Evolutionary conservation across 2,797 vertebrate genomes (phyloP).

Genomic region (Rousettus madagascariensis): DNA sequence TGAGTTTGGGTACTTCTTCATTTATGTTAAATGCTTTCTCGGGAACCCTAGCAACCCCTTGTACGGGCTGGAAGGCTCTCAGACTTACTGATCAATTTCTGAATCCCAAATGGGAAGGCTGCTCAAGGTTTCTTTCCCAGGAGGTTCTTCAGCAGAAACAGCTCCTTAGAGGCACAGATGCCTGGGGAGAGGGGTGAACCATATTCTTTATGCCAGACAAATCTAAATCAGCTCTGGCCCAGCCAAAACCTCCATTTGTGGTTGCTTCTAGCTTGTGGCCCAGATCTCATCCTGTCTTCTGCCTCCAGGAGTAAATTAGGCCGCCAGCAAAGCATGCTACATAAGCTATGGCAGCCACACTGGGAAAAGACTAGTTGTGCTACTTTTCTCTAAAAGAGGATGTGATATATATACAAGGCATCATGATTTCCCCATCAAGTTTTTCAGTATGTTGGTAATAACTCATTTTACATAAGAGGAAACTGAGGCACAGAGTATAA

Average conservation of each 20-base stretch:
- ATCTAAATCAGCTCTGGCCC: background rate
- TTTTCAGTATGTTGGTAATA: background rate
- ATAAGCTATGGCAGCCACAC: background rate
- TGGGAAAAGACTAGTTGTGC: background rate
- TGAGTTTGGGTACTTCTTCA: background rate
- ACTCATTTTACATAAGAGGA: background rate
- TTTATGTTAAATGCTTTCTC: conserved; percentile 1
- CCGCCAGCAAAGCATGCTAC: background rate
- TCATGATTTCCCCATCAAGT: background rate
- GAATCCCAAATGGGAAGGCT: background rate
- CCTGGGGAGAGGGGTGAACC: background rate
- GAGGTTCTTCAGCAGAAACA: background rate
- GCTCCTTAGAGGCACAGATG: background rate
- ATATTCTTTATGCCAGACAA: background rate
- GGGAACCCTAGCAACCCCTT: background rate
- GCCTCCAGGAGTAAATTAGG: background rate
- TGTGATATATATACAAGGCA: background rate
- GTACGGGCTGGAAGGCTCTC: background rate
- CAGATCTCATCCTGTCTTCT: background rate
- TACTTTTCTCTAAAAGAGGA: background rate
- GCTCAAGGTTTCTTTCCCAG: background rate
- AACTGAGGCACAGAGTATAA: background rate
- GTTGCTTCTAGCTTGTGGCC: background rate
- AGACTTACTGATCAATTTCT: background rate
- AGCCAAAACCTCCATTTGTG: background rate